Conservation (phyloP, 2,113 vertebrate genomes). For the Chaetorhynchus papuensis region DNA sequence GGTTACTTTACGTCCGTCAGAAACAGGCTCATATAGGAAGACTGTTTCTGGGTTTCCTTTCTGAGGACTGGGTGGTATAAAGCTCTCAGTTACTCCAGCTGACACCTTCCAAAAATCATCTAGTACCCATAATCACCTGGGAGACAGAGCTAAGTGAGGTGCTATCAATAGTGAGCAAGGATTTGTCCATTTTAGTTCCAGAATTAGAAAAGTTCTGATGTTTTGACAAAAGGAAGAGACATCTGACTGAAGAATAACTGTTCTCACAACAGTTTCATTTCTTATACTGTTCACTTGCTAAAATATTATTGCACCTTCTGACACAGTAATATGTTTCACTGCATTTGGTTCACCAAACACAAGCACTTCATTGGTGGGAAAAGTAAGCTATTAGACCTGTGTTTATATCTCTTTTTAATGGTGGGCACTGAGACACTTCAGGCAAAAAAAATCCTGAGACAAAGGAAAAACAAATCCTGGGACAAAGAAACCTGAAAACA, state of each 20-base stretch:
- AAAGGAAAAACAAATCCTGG: too few relatives aligned
- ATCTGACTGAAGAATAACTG: background rate
- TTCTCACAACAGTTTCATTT: background rate
- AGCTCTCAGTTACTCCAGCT: background rate
- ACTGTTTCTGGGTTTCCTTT: background rate
- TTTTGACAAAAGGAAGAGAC: background rate
- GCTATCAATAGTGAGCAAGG: background rate
- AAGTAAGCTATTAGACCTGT: background rate
- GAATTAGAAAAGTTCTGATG: background rate
- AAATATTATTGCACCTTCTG: background rate
- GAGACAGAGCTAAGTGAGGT: background rate
- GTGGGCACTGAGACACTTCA: background rate
- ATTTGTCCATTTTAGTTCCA: background rate
- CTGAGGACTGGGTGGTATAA: background rate
- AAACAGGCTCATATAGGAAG: background rate
- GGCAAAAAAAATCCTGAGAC: background rate
- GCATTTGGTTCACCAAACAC: background rate
- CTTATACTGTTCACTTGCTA: background rate
- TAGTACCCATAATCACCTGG: background rate
- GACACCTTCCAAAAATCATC: background rate
- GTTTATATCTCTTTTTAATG: background rate
- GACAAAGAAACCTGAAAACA: background rate
- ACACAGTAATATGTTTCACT: background rate
- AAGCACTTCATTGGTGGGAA: background rate
- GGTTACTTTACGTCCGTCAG: background rate